phyloP scores from a whole-genome alignment of 1,140 invertebrate species.

The Trichoplusia ni region DNA sequence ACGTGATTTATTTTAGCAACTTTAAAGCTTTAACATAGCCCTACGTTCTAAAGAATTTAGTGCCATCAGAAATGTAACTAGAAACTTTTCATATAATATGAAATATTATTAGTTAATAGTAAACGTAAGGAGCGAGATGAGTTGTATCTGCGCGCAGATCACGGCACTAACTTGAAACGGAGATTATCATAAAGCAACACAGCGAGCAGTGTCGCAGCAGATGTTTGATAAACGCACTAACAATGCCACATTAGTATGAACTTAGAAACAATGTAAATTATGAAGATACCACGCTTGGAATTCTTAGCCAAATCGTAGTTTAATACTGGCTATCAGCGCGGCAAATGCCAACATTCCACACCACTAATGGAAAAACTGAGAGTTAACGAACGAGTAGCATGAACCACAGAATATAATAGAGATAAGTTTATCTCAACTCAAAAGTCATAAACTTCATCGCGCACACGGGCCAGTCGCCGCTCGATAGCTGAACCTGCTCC shows the following conservation, averaged over 20 bases:
- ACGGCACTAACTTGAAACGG: constrained; percentile 20
- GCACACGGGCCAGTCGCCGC: constrained; percentile 13
- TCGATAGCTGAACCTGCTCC: constrained; percentile 40
- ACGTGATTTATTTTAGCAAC: neutral
- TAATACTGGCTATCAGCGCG: constrained; percentile 7
- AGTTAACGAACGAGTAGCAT: constrained; percentile 1
- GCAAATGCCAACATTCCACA: constrained; percentile 16
- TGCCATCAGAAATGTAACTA: neutral
- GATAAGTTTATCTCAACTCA: constrained; percentile 26
- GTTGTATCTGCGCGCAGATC: constrained; percentile 34
- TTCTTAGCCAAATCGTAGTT: constrained; percentile 18
- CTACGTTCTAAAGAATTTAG: neutral
- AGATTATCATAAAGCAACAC: constrained; percentile 39
- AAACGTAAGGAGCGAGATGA: constrained; percentile 33
- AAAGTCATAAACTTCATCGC: constrained; percentile 24
- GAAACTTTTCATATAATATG: constrained; percentile 8
- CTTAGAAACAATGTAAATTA: constrained; percentile 33
- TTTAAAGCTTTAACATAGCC: neutral
- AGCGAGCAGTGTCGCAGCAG: constrained; percentile 26
- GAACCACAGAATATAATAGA: constrained; percentile 3
- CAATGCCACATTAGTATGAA: constrained; percentile 32
- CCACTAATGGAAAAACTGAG: neutral
- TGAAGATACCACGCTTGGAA: constrained; percentile 16
- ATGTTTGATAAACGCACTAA: constrained; percentile 33
- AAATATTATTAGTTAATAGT: constrained; percentile 31